Conservation (phyloP, 2,113 vertebrate genomes). For the Malurus alboscapulatus region DNA sequence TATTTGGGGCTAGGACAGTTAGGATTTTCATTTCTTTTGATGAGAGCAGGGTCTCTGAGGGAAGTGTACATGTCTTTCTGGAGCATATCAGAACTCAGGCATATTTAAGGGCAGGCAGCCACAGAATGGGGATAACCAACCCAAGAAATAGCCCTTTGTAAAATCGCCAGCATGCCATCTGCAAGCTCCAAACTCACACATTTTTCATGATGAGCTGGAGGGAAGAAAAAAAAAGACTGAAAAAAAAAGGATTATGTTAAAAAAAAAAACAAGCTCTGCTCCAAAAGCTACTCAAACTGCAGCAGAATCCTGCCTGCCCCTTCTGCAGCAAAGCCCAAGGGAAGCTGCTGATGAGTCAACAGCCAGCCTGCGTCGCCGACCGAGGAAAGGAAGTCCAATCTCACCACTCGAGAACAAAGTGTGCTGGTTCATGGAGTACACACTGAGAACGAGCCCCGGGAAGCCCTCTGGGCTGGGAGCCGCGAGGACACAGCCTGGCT, state of each 20-base stretch:
- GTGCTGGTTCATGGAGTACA: slow-evolving; percentile 20
- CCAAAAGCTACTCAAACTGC: slow-evolving; percentile 36
- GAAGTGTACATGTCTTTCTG: not conserved
- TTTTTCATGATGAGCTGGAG: not conserved
- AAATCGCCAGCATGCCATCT: not conserved
- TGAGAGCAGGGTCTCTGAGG: not conserved
- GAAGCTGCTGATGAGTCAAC: slow-evolving; percentile 64
- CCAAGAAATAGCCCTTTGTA: not conserved
- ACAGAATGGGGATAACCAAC: not conserved
- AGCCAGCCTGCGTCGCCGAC: not conserved
- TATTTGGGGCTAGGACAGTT: not conserved
- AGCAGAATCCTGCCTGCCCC: slow-evolving; percentile 52
- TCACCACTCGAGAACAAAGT: slow-evolving; percentile 7
- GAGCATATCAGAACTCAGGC: not conserved
- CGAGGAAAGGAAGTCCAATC: slow-evolving; percentile 28
- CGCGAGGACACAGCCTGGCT: not conserved
- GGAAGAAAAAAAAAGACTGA: too few relatives aligned
- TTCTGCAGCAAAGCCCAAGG: slow-evolving; percentile 58
- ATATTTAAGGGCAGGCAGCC: not conserved
- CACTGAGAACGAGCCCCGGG: not conserved
- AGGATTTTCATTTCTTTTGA: not conserved
- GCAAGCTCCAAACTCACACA: not conserved
- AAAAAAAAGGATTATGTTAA: not conserved
- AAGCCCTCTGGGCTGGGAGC: not conserved
- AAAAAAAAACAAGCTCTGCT: not conserved